phyloP scores from a whole-genome alignment of 1,140 invertebrate genomes.

The Heterodera carotae region DNA sequence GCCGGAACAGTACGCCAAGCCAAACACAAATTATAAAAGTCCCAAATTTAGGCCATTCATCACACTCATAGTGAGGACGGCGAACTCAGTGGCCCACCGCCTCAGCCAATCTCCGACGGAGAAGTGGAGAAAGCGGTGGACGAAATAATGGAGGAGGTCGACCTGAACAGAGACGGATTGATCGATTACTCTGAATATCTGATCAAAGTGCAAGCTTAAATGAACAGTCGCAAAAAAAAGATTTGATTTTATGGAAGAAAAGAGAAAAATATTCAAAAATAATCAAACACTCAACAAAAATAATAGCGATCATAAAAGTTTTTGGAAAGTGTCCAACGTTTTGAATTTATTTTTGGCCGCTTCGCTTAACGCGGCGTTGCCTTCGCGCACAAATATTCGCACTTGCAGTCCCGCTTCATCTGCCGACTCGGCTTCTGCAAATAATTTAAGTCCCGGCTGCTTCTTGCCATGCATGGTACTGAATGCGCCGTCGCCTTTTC shows the following conservation, averaged over 20 bases:
- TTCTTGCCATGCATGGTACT: too few species aligned
- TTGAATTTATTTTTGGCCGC: constrained; percentile 71
- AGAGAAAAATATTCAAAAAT: too few species aligned
- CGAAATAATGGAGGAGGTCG: constrained; percentile 28
- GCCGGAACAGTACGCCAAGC: neutral
- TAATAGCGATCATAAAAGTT: neutral
- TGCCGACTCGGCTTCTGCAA: constrained; percentile 75
- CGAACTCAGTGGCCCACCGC: neutral
- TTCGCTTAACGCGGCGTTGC: constrained; percentile 74
- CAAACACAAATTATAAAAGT: too few species aligned
- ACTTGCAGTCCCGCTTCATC: constrained; percentile 74
- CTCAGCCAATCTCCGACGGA: constrained; percentile 9
- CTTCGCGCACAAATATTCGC: constrained; percentile 76
- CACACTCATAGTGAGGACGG: constrained; percentile 15
- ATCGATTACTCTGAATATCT: constrained; percentile 35
- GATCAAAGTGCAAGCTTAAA: constrained; percentile 23
- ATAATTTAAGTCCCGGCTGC: too few species aligned
- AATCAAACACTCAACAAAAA: too few species aligned
- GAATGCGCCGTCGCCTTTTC: too few species aligned
- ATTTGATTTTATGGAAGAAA: too few species aligned
- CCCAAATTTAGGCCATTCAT: constrained; percentile 26
- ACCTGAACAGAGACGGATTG: constrained; percentile 32
- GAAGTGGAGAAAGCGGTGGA: constrained; percentile 37
- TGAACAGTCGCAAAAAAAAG: too few species aligned
- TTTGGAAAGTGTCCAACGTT: constrained; percentile 67